These are phyloP conservation scores for Anguilla rostrata DNA, from an alignment of 2,113 vertebrate genomes.

Conservation along the genomic window DNA sequence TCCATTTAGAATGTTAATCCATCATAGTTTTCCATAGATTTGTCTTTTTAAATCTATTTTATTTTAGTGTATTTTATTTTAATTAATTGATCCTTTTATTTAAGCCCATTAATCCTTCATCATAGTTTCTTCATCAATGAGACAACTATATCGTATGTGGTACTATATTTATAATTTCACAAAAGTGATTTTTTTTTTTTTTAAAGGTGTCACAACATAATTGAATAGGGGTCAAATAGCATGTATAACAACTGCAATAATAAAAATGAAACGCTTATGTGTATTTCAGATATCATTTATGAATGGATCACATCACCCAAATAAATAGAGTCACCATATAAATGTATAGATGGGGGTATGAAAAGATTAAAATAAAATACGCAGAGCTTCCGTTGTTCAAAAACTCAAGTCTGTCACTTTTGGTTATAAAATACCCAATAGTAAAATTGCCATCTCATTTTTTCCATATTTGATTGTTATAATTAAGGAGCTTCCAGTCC, in stretches of 20 bases:
- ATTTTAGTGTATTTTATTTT: no score
- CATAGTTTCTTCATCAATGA: not conserved
- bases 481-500: constrained; percentile 40
- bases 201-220: not conserved
- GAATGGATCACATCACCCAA: not conserved
- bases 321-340: not conserved
- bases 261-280: not conserved
- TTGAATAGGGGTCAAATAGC: not conserved
- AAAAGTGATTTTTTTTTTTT: not conserved
- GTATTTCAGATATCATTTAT: not conserved
- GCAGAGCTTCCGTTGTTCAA: constrained; percentile 50
- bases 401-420: not conserved
- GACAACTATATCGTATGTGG: constrained; percentile 1
- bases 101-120: not conserved
- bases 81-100: not conserved
- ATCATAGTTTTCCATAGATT: constrained; percentile 16
- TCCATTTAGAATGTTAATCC: constrained; percentile 16
- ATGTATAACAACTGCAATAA: not conserved
- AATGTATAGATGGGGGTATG: constrained; percentile 28
- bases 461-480: constrained; percentile 41
- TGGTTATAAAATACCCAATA: constrained; percentile 40
- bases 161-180: not conserved
- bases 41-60: not conserved
- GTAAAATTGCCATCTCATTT: constrained; percentile 29
- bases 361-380: constrained; percentile 56